Base-by-base conservation (phyloP, 2,888 invertebrate genomes). In the Dasypolia templi region DNA sequence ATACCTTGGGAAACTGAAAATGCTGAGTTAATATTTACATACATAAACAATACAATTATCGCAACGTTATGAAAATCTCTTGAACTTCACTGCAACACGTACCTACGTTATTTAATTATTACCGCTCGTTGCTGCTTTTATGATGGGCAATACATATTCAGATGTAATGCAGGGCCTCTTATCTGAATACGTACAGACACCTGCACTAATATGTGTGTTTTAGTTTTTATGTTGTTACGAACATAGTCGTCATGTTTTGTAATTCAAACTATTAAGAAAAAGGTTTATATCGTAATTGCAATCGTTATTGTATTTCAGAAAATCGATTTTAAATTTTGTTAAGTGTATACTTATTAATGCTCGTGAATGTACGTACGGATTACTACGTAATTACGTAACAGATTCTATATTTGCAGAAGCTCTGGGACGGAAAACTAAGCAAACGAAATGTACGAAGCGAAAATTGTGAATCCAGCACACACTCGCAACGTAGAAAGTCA, bases 341-440 rank as follows among this genome's bases (percentile, higher is more conserved):
- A n/a, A 14, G 14, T 35, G n/a, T n/a, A n/a, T 51, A 39, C 39
- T 11, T 42, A 26, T 5, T 6, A 26, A 19, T 62, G 26, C 6
- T 62, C 19, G 42, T 62, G 11, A 26, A 42, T 12, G 12, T 62
- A 6, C 3, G 3, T 9, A 51, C 0, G 12, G 3, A 35, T 32
- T 6, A 11, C 3, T n/a, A 55, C 51, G n/a, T 46, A 14, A 0
- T 77, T 82, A 59, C 59, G n/a, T 49, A 67, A 72, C 29, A n/a
- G n/a, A 26, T 56, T 61, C 3, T 70, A 29, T 69, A n/a, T 65
- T 88, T 89, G 22, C 89, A 91, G 91, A 84, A 75, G 29, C 81
- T 91, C 44, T 91, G 91, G 88, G 79, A 84, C 14, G 73, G 73
- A 26, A 86, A 81, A 82, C 70, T 88, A 6, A 84, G 76, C 49